Percentiles rank a stretch among this genome's conserved stretches.
Evolutionary conservation across 2,888 invertebrate genomes (phyloP).

Genomic region (Aporophyla lueneburgensis): DNA sequence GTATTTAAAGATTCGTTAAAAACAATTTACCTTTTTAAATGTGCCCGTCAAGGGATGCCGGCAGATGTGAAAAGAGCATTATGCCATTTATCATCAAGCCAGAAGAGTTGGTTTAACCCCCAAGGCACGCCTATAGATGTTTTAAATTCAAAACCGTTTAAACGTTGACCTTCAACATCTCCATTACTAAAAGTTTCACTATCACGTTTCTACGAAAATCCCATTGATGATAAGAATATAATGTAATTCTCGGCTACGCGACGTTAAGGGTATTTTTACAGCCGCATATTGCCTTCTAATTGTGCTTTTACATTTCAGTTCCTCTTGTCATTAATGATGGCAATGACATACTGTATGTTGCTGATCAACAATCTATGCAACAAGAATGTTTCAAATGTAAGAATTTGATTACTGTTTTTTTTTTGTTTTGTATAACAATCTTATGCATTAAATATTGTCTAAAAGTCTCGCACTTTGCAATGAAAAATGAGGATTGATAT

Average conservation of each 20-base stretch:
- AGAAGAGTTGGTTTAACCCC: too few relatives aligned
- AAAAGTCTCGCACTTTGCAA: neutral
- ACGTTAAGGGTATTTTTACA: neutral
- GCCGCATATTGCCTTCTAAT: neutral
- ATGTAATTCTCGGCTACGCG: neutral
- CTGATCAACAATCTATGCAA: conserved; percentile 31
- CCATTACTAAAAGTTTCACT: neutral
- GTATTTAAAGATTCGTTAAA: too few relatives aligned
- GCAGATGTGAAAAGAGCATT: too few relatives aligned
- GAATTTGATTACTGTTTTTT: neutral
- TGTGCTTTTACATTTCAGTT: conserved; percentile 25
- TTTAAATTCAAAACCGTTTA: neutral
- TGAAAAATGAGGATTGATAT: neutral
- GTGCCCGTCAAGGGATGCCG: too few relatives aligned
- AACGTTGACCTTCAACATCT: neutral
- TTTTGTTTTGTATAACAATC: neutral
- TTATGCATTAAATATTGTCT: neutral
- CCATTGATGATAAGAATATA: neutral
- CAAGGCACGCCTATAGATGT: too few relatives aligned
- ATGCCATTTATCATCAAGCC: too few relatives aligned
- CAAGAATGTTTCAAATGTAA: conserved; percentile 19
- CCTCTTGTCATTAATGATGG: conserved; percentile 22
- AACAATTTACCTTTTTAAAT: too few relatives aligned
- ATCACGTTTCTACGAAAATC: neutral
- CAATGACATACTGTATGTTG: conserved; percentile 34